phyloP scores from a whole-genome alignment of 1,140 invertebrate species.

The Philaenus spumarius region DNA sequence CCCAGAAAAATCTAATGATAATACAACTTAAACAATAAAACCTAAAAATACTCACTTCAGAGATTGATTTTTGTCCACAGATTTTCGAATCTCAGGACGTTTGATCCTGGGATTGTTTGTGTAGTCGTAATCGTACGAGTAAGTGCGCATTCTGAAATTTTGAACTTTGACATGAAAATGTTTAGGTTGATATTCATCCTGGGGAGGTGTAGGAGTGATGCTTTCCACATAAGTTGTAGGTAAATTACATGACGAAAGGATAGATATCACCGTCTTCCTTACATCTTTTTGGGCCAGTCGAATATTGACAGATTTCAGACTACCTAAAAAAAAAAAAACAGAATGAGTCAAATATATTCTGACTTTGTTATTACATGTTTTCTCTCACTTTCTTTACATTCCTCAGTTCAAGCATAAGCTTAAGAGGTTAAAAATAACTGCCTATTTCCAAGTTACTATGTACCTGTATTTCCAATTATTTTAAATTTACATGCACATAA shows the following conservation, averaged over 20 bases:
- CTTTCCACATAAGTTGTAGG: conserved; percentile 77
- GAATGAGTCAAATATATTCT: neutral
- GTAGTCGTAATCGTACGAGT: conserved; percentile 7
- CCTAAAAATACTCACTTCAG: conserved; percentile 1
- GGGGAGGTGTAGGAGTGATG: conserved; percentile 39
- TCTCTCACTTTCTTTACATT: too few species aligned
- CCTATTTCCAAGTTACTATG: too few species aligned
- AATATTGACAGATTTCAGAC: conserved; percentile 66
- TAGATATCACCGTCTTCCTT: conserved; percentile 62
- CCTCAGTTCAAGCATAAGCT: too few species aligned
- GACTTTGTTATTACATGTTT: too few species aligned
- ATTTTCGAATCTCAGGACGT: conserved; percentile 3
- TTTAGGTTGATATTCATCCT: neutral
- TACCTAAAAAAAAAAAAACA: conserved; percentile 41
- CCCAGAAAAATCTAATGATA: too few species aligned
- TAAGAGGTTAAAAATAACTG: too few species aligned
- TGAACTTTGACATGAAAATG: conserved; percentile 11
- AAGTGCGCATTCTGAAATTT: neutral
- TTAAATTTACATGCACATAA: too few species aligned
- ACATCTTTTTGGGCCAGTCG: conserved; percentile 59
- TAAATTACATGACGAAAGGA: conserved; percentile 73
- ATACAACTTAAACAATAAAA: too few species aligned
- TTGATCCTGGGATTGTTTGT: conserved; percentile 11
- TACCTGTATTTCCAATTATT: too few species aligned
- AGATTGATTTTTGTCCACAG: neutral